phyloP scores from a whole-genome alignment of 1,140 invertebrate genomes.

The Panulirus ornatus region DNA sequence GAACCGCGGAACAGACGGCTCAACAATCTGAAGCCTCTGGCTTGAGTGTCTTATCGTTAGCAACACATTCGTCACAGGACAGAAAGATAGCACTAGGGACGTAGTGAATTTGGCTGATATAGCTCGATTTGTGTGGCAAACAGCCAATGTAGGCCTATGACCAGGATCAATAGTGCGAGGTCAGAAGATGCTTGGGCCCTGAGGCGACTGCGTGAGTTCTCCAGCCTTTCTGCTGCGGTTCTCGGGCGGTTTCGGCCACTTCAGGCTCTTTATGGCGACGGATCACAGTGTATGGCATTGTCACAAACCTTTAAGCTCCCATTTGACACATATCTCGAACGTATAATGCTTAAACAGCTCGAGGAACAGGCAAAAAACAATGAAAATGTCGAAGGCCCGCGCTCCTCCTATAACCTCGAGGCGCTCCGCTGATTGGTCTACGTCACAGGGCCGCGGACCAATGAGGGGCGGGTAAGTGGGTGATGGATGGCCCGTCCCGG shows the following conservation, averaged over 20 bases:
- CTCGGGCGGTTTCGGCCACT: constrained; percentile 12
- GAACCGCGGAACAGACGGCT: not conserved
- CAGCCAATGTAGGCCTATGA: constrained; percentile 70
- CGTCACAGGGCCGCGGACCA: constrained; percentile 64
- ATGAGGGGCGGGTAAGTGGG: constrained; percentile 69
- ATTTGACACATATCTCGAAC: constrained; percentile 34
- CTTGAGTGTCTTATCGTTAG: constrained; percentile 48
- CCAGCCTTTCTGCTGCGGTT: constrained; percentile 20
- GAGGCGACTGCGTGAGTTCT: constrained; percentile 51
- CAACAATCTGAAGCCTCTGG: not conserved
- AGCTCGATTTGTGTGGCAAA: constrained; percentile 56
- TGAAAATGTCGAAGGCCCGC: constrained; percentile 64
- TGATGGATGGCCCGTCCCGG: constrained; percentile 66
- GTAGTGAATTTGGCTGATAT: constrained; percentile 53
- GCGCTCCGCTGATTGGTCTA: constrained; percentile 66
- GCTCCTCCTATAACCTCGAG: constrained; percentile 70
- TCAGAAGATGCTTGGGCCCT: constrained; percentile 61
- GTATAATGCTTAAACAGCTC: constrained; percentile 56
- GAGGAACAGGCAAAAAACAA: constrained; percentile 59
- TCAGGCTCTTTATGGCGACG: constrained; percentile 4
- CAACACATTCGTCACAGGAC: constrained; percentile 3
- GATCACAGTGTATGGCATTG: not conserved
- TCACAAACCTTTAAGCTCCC: constrained; percentile 25
- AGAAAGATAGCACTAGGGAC: constrained; percentile 15
- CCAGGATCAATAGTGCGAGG: constrained; percentile 67